Conservation (phyloP, 2,797 vertebrate species). For the Hapalemur alaotrensis region DNA sequence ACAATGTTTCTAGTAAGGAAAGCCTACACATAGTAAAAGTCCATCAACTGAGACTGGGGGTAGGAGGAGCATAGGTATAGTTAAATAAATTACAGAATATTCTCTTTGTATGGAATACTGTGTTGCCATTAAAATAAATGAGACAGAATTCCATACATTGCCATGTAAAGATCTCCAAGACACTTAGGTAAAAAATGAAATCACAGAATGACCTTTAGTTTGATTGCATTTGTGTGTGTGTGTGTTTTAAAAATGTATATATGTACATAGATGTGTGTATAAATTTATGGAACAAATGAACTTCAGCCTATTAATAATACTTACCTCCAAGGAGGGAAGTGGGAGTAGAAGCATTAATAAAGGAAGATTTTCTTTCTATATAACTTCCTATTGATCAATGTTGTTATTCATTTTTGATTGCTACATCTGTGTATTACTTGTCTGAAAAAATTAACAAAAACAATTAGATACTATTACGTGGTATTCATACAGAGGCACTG, state of each 20-base stretch:
- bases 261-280: not conserved
- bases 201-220: not conserved
- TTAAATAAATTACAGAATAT: not conserved
- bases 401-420: not conserved
- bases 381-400: not conserved
- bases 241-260: not conserved
- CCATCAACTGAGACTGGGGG: not conserved
- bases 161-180: not conserved
- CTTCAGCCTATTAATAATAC: not conserved
- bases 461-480: not conserved
- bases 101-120: not conserved
- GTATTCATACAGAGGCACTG: not conserved
- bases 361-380: not conserved
- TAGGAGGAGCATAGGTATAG: no score
- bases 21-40: not conserved
- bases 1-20: not conserved
- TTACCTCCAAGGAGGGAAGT: not conserved
- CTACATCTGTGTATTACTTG: not conserved
- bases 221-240: not conserved
- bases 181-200: not conserved
- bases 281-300: not conserved
- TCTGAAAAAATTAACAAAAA: not conserved
- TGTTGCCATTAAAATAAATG: not conserved
- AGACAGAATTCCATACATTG: not conserved
- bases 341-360: not conserved